A percentile compares a stretch with the other conserved stretches of the same genome.
These are phyloP conservation scores for Eupithecia subfuscata DNA, from an alignment of 2,888 invertebrate genomes.

Conservation along the genomic window DNA sequence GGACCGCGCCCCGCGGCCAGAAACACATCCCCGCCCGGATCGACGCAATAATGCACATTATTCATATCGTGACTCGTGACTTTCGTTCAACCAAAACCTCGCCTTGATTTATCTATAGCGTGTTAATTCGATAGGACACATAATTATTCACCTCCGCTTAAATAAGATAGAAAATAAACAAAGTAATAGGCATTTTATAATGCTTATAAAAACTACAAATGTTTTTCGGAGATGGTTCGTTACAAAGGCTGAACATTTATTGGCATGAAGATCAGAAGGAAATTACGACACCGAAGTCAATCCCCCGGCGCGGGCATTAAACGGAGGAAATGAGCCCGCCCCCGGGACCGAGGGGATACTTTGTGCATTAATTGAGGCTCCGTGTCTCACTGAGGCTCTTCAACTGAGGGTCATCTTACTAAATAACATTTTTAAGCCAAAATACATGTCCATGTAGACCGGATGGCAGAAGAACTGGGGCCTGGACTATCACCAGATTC, in stretches of 20 bases:
- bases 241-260: neutral
- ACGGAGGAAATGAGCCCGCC: slow-evolving; percentile 28
- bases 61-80: too few species aligned
- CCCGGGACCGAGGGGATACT: slow-evolving; percentile 14
- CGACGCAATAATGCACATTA: too few species aligned
- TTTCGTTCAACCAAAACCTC: too few species aligned
- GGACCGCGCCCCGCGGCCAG: neutral
- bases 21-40: neutral
- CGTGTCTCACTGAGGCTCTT: neutral
- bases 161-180: too few species aligned
- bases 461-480: neutral
- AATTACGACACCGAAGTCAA: slow-evolving; percentile 28
- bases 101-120: too few species aligned
- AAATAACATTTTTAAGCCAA: neutral
- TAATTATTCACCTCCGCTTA: too few species aligned
- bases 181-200: too few species aligned
- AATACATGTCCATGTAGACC: neutral
- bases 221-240: neutral
- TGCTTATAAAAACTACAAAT: neutral
- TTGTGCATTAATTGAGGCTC: slow-evolving; percentile 27
- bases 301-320: slow-evolving; percentile 26
- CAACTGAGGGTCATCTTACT: neutral
- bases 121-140: too few species aligned
- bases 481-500: neutral
- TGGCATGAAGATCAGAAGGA: slow-evolving; percentile 21